Base-by-base conservation (phyloP, 2,888 invertebrate genomes). In the Crocallis elinguaria region DNA sequence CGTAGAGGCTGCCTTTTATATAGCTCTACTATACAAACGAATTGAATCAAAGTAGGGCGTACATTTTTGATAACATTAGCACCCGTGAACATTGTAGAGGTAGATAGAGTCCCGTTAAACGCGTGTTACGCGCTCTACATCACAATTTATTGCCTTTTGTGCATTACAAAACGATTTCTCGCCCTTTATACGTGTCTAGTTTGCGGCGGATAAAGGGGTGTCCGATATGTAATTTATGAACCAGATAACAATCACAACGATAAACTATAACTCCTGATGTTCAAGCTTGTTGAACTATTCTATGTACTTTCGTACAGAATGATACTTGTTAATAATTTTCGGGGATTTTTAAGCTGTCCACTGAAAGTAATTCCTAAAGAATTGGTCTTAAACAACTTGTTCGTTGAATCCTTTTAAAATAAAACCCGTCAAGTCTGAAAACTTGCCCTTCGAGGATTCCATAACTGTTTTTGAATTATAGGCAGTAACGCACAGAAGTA, bases 121-220 rank as follows among this genome's bases (percentile, higher is more conserved):
- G 38, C 62, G 59, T 45, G 50, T 49, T 60, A 51, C 37, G 64
- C 63, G 63, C 67, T 67, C 67, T 48, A 69, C 60, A 75, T 71
- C 66, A 66, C 56, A 45, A 67, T 70, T 75, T 72, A 70, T 72
- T 60, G 57, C 54, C 57, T 30, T 55, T 60, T 57, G 62, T 67
- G 64, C 55, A 35, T 55, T 56, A 63, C 62, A 64, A 60, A 58
- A 50, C 42, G 43, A 42, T 48, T 53, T 41, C 32, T 30, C 35
- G 45, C 55, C 49, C 55, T 55, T 49, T 49, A 33, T 49, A 36
- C 37, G 35, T 30, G 30, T 49, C 29, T 46, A 14, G 11, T 50
- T 43, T 23, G 35, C 29, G 16, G 17, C 21, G n/a, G 16, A 21
- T 48, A 30, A 42, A 42, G 3, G 37, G n/a, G n/a, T 49, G 29